A percentile compares a stretch with the other conserved stretches of the same genome.
phyloP scores from a whole-genome alignment of 2,797 vertebrate species.

The Spondyliosoma cantharus region DNA sequence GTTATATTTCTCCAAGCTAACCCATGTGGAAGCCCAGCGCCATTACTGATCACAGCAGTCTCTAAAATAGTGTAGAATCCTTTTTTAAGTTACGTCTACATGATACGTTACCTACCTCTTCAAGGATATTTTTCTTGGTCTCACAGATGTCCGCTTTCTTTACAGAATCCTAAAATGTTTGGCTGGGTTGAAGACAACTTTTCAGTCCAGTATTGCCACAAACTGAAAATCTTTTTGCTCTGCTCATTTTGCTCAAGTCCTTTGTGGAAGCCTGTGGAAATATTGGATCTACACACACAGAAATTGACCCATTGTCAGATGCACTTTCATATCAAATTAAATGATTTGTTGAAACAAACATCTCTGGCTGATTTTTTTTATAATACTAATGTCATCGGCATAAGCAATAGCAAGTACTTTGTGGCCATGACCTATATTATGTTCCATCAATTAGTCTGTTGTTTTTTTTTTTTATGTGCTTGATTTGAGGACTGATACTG shows the following conservation, averaged over 20 bases:
- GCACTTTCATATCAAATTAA: too few species aligned
- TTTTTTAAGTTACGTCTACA: background rate
- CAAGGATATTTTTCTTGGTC: background rate
- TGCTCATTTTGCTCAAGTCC: background rate
- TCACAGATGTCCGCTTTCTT: slow-evolving; percentile 18
- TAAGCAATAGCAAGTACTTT: too few species aligned
- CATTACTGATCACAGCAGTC: background rate
- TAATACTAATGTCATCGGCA: too few species aligned
- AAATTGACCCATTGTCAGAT: background rate
- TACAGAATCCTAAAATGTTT: background rate
- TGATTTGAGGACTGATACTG: too few species aligned
- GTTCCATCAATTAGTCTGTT: too few species aligned
- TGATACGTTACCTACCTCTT: background rate
- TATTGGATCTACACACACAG: background rate
- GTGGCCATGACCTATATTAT: too few species aligned
- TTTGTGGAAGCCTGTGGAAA: background rate
- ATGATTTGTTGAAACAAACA: too few species aligned
- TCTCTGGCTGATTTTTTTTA: too few species aligned
- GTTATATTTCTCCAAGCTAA: too few species aligned
- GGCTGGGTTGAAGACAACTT: background rate
- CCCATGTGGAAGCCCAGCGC: background rate
- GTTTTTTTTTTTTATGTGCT: too few species aligned
- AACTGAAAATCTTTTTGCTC: background rate
- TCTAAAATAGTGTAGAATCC: background rate
- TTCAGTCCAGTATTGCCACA: background rate